Percentiles rank a stretch among this genome's conserved stretches.
phyloP scores from a whole-genome alignment of 2,797 vertebrate species.

The Bothrops alternatus region DNA sequence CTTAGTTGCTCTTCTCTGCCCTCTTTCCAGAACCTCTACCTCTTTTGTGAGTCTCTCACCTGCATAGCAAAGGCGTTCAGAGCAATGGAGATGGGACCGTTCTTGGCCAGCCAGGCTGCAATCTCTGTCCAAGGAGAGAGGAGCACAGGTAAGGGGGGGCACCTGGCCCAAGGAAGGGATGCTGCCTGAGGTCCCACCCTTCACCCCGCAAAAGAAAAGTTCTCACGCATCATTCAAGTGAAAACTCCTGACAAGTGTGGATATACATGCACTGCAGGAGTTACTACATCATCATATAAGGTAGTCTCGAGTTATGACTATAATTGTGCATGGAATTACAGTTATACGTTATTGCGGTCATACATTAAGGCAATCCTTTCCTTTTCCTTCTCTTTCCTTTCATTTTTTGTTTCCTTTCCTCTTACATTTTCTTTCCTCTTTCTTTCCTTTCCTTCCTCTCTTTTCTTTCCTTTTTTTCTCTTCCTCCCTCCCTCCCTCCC shows the following conservation, averaged over 20 bases:
- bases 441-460: too few species aligned
- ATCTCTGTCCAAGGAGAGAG: constrained; percentile 71
- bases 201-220: neutral
- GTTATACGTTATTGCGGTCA: neutral
- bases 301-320: neutral
- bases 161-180: too few species aligned
- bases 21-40: neutral
- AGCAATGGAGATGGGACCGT: constrained; percentile 87
- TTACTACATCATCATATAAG: neutral
- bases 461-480: too few species aligned
- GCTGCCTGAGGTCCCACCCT: neutral
- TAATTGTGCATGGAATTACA: neutral
- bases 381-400: too few species aligned
- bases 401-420: too few species aligned
- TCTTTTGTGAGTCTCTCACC: constrained; percentile 64
- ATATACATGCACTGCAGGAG: neutral
- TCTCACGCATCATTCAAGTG: neutral
- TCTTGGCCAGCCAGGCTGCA: constrained; percentile 84
- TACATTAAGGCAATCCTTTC: neutral
- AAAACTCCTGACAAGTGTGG: too few species aligned
- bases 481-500: too few species aligned
- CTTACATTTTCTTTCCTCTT: neutral
- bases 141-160: neutral
- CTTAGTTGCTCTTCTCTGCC: too few species aligned
- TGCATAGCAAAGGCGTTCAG: constrained; percentile 92